phyloP scores from a whole-genome alignment of 2,113 vertebrate genomes.

The Dipodomys ordii region DNA sequence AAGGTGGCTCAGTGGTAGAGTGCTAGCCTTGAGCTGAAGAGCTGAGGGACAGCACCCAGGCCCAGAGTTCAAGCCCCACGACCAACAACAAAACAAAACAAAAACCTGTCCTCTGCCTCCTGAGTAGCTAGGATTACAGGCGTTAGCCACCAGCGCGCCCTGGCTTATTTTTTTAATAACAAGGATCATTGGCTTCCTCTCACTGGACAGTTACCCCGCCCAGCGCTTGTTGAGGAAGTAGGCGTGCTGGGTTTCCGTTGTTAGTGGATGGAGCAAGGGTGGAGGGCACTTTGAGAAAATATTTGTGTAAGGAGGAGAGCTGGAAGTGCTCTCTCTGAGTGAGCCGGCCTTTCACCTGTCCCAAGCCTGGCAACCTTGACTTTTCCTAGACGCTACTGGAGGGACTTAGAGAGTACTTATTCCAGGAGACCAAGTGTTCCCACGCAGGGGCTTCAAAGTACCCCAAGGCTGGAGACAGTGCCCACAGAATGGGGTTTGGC shows the following conservation, averaged over 20 bases:
- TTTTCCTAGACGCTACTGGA: slow-evolving; percentile 1
- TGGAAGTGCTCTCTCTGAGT: slow-evolving; percentile 62
- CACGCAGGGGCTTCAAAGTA: no score
- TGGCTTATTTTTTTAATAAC: slow-evolving; percentile 23
- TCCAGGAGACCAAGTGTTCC: not conserved
- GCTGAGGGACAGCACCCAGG: no score
- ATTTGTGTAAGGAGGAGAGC: slow-evolving; percentile 88
- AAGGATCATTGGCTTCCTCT: slow-evolving; percentile 17
- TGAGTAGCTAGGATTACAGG: not conserved
- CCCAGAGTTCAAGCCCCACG: no score
- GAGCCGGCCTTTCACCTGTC: not conserved
- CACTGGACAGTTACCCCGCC: not conserved
- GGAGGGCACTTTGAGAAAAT: slow-evolving; percentile 84
- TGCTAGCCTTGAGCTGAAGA: no score
- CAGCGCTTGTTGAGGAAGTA: slow-evolving; percentile 58
- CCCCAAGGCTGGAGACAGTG: not conserved
- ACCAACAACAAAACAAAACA: no score
- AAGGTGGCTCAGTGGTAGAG: no score
- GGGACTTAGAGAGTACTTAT: slow-evolving; percentile 5
- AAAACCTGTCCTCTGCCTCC: not conserved
- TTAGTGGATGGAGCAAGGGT: slow-evolving; percentile 76
- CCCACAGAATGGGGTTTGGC: not conserved
- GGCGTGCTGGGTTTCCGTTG: slow-evolving; percentile 61
- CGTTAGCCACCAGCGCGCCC: no score
- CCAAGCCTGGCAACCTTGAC: not conserved